phyloP scores from a whole-genome alignment of 1,140 invertebrate species.

The Scylla paramamosain region DNA sequence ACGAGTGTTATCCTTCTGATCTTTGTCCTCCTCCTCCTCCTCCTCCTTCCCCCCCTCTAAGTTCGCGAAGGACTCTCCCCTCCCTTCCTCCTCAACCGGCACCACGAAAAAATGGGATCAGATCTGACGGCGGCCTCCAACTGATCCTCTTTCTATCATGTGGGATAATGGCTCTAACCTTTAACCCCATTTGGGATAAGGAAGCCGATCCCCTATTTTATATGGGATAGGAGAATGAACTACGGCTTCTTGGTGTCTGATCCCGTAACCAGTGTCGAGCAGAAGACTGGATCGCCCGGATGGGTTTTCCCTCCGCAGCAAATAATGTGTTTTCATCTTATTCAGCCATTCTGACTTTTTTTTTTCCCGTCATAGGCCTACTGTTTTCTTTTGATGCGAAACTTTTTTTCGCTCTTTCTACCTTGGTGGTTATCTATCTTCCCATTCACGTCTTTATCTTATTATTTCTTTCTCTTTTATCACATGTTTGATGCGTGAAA shows the following conservation, averaged over 20 bases:
- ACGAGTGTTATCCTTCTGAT: not conserved
- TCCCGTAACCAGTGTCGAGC: slow-evolving; percentile 40
- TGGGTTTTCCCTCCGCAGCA: not conserved
- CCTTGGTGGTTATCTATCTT: too few species aligned
- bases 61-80: too few species aligned
- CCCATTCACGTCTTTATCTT: too few species aligned
- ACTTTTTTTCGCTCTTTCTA: not conserved
- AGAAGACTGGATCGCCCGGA: not conserved
- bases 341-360: not conserved
- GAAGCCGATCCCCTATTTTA: slow-evolving; percentile 46
- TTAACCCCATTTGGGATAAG: slow-evolving; percentile 48
- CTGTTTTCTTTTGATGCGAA: not conserved
- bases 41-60: not conserved
- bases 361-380: not conserved
- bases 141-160: slow-evolving; percentile 42
- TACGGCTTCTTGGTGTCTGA: slow-evolving; percentile 38
- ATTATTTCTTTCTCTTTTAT: too few species aligned
- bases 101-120: not conserved
- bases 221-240: slow-evolving; percentile 47
- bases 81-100: too few species aligned
- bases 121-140: slow-evolving; percentile 21
- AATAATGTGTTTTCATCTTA: too few species aligned
- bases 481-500: too few species aligned
- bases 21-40: not conserved
- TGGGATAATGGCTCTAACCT: slow-evolving; percentile 53